Evolutionary conservation across 2,113 vertebrate species (phyloP).

Genomic region (Sphaerodactylus townsendi): DNA sequence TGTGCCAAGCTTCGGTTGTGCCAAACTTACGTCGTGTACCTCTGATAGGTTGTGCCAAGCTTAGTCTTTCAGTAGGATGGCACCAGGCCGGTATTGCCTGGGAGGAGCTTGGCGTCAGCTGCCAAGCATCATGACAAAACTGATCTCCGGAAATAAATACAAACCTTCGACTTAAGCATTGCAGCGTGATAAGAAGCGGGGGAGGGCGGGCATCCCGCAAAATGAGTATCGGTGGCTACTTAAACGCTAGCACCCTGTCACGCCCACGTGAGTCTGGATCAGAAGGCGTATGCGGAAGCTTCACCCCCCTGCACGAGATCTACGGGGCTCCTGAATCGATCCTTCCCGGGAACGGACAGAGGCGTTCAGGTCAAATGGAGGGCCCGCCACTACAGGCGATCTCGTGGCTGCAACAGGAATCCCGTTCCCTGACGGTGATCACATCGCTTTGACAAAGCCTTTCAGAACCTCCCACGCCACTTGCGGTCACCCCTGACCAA

Average conservation of each 20-base stretch:
- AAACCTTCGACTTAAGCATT: background rate
- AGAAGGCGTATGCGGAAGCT: background rate
- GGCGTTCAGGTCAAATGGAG: background rate
- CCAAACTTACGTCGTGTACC: too few relatives aligned
- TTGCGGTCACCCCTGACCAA: background rate
- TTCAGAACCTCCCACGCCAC: background rate
- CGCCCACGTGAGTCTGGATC: background rate
- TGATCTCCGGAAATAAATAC: background rate
- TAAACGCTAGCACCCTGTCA: background rate
- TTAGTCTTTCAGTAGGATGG: too few relatives aligned
- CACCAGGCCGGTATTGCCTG: background rate
- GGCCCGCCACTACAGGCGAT: background rate
- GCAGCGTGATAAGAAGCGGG: background rate
- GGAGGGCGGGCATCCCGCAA: too few relatives aligned
- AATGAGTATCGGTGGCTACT: background rate
- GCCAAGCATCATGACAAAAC: background rate
- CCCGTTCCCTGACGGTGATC: background rate
- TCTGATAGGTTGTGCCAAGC: too few relatives aligned
- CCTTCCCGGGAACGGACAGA: background rate
- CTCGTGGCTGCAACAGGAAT: background rate
- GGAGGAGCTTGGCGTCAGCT: fast-evolving
- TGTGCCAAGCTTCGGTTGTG: background rate
- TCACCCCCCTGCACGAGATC: background rate
- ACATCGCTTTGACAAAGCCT: background rate
- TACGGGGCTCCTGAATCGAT: background rate